Percentiles rank a stretch among this genome's conserved stretches.
Conservation (phyloP, 2,113 vertebrate genomes). For the Ginglymostoma cirratum region DNA sequence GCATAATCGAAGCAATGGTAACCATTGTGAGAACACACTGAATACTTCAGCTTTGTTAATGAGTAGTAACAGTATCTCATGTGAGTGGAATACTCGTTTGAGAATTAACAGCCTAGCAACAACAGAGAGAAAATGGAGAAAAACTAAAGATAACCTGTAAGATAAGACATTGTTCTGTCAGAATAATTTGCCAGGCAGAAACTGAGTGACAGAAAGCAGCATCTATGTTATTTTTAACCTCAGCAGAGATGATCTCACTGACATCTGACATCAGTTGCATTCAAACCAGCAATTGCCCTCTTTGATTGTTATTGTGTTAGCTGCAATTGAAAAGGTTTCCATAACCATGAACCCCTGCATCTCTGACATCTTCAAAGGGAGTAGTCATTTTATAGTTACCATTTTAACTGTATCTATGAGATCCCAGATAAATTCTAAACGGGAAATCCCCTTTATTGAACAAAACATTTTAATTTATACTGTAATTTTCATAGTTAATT, state of each 20-base stretch:
- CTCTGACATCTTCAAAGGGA: neutral
- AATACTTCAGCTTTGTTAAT: neutral
- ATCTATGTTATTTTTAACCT: constrained; percentile 14
- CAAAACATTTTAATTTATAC: neutral
- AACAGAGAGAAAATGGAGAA: neutral
- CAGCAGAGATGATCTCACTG: constrained; percentile 22
- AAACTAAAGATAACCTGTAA: neutral
- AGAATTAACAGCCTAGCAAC: neutral
- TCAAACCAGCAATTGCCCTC: constrained; percentile 3
- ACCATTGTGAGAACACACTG: neutral
- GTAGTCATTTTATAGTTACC: neutral
- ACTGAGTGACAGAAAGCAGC: neutral
- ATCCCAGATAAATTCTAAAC: neutral
- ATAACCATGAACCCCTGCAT: neutral
- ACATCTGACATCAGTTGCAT: constrained; percentile 19
- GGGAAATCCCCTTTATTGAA: neutral
- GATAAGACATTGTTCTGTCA: constrained; percentile 5
- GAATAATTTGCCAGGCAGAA: neutral
- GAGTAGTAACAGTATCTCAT: neutral
- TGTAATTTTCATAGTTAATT: neutral
- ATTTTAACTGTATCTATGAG: neutral
- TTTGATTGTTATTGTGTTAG: constrained; percentile 21
- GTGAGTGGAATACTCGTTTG: constrained; percentile 8
- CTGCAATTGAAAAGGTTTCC: constrained; percentile 19
- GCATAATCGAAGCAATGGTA: constrained; percentile 10